Evolutionary conservation across 2,888 invertebrate species (phyloP), one percentile per base, ranked within the genome.

Genomic region (Pollenia griseotomentosa): DNA sequence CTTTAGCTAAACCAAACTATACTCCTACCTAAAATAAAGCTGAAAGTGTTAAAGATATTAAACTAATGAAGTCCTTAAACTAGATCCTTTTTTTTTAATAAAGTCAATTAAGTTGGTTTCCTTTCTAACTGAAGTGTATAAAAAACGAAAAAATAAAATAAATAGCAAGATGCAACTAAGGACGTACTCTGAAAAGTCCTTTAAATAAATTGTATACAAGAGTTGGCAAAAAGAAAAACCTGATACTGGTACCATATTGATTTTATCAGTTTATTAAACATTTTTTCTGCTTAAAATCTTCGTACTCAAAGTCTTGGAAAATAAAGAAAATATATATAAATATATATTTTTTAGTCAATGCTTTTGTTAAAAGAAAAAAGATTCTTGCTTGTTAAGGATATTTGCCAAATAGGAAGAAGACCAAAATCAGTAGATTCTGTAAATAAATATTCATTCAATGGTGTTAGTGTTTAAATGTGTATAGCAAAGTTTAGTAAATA

Each of bases 401-500:
- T 71, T 71, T 71, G 63, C 33, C 11, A 42, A 19, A 33, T 7
- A 71, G 55, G 19, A 80, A 42, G 48, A 57, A 65, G 65, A 48
- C 11, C 44, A 66, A 59, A 68, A 77, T 70, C 74, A 59, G 42
- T 48, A 83, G 65, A 77, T 77, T 19, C 59, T 74, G 42, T 61
- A 71, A 71, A 73, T 73, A 83, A 73, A 78, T 46, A 79, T 79
- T 79, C 63, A 79, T 79, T 79, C 63, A 73, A 79, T 84, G 74
- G 73, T 84, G 79, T 74, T 74, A 1, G 74, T 86, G 79, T 33
- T 84, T 70, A 84, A 84, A 81, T 87, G 73, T 84, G 81, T 73
- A 81, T 81, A 77, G 48, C 74, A 83, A 66, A 83, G 73, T 77
- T 80, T 63, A 73, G 73, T 61, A 87, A 87, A 87, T 87, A 81